Base-by-base conservation (phyloP, 2,888 invertebrate genomes). In the Drosophila kambysellisi region DNA sequence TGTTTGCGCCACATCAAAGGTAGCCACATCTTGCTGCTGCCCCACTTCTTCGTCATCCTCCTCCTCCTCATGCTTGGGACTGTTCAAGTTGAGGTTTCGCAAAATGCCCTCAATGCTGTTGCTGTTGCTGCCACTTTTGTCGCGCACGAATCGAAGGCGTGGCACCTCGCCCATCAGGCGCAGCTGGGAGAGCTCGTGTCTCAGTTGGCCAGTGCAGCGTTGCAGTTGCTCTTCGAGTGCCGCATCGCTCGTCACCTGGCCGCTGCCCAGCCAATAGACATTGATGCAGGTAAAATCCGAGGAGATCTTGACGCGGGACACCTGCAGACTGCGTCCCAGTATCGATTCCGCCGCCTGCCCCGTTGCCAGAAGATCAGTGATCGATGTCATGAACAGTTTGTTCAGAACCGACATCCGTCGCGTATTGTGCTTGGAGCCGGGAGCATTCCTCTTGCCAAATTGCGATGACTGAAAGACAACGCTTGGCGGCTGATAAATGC, bases 341-440 rank as follows among this genome's bases (percentile, higher is more conserved):
- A 97, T 93, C 58, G 94, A 93, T 57, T 94, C 93, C 3, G 96
- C 93, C 37, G 94, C 94, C 81, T 95, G 95, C 1, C 96, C 96
- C 0, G 96, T 96, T 1, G 96, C 95, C 95, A 97, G 95, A 39
- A 97, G 92, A 91, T 97, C 97, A 0, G 97, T 96, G 11, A 97
- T 95, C 70, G 96, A 94, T 82, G 95, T 95, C 97, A 97, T 97
- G 85, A 97, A 97, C 57, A 97, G 90, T 92, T 97, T 96, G 91
- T 97, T 97, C 2, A 97, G 92, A 75, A 97, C 95, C 1, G 94
- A 93, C 30, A 95, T 93, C 82, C 97, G 94, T 48, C 95, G 94
- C 0, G 93, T 92, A 12, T 94, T 94, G 15, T 94, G 93, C 54
- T 95, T 94, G 15, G 94, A 94, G 3, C 79, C 78, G 1, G 53